Evolutionary conservation across 2,888 invertebrate genomes (phyloP).

Genomic region (Drosophila robusta): DNA sequence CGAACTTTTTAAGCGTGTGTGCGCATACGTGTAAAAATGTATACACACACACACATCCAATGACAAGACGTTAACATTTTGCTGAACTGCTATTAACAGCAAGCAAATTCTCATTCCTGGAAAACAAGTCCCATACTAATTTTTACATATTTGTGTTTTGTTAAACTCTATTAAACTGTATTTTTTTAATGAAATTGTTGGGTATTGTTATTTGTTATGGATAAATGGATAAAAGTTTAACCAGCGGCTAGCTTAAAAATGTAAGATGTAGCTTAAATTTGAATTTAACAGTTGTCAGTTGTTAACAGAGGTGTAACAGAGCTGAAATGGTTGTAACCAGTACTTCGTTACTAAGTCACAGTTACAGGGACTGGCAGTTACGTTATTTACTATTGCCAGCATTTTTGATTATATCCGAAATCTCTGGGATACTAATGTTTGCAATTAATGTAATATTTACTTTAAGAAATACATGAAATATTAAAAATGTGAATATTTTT

Average conservation of each 20-base stretch:
- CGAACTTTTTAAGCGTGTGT: conserved; percentile 68
- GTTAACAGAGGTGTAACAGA: not conserved
- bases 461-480: not conserved
- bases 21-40: conserved; percentile 60
- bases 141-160: not conserved
- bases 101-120: not conserved
- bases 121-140: not conserved
- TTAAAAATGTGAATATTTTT: not conserved
- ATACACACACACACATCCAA: conserved; percentile 40
- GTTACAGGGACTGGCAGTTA: conserved; percentile 17
- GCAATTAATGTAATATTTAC: not conserved
- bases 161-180: not conserved
- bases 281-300: conserved; percentile 37
- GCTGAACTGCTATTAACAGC: conserved; percentile 54
- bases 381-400: not conserved
- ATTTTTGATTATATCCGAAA: not conserved
- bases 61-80: conserved; percentile 41
- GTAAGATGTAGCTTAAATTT: conserved; percentile 1
- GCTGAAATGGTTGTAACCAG: not conserved
- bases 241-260: not conserved
- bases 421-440: not conserved
- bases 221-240: not conserved
- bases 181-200: not conserved
- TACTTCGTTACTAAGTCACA: conserved; percentile 16
- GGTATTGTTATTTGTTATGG: not conserved